These are phyloP conservation scores for Cabera pusaria DNA, from an alignment of 2,888 invertebrate genomes.

Conservation along the genomic window DNA sequence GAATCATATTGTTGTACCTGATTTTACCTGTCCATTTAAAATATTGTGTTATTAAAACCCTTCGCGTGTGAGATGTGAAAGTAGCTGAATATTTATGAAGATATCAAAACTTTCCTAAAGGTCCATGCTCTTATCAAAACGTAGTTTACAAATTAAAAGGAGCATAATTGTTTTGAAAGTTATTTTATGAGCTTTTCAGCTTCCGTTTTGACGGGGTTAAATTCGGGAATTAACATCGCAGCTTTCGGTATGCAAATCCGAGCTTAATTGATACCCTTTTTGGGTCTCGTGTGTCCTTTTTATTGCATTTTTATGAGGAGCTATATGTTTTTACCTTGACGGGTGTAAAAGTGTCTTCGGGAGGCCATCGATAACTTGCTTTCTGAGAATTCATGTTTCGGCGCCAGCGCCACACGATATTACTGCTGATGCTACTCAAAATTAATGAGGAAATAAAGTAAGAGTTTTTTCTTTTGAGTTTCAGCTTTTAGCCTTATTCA, in stretches of 20 bases:
- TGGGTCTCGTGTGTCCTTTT: slow-evolving; percentile 32
- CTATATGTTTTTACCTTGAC: slow-evolving; percentile 19
- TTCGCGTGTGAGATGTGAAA: slow-evolving; percentile 63
- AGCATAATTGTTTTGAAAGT: slow-evolving; percentile 65
- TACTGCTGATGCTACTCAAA: no score
- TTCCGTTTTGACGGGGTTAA: slow-evolving; percentile 43
- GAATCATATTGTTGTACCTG: slow-evolving; percentile 37
- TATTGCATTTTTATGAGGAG: slow-evolving; percentile 31
- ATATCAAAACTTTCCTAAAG: slow-evolving; percentile 53
- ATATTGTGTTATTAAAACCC: slow-evolving; percentile 46
- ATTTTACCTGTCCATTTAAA: slow-evolving; percentile 43
- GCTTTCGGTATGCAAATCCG: slow-evolving; percentile 56
- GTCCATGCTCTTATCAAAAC: slow-evolving; percentile 48
- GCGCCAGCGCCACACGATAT: no score
- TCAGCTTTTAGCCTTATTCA: no score
- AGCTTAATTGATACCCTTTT: slow-evolving; percentile 39
- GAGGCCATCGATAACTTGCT: no score
- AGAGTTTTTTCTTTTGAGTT: no score
- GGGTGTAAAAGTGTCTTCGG: slow-evolving; percentile 1
- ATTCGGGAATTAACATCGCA: slow-evolving; percentile 46
- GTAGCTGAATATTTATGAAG: slow-evolving; percentile 70
- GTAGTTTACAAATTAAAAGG: slow-evolving; percentile 53
- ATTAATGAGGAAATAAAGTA: no score
- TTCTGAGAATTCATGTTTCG: no score
- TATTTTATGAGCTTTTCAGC: slow-evolving; percentile 48